Evolutionary conservation across 2,797 vertebrate species (phyloP).

Genomic region (Hoplostethus mediterraneus): DNA sequence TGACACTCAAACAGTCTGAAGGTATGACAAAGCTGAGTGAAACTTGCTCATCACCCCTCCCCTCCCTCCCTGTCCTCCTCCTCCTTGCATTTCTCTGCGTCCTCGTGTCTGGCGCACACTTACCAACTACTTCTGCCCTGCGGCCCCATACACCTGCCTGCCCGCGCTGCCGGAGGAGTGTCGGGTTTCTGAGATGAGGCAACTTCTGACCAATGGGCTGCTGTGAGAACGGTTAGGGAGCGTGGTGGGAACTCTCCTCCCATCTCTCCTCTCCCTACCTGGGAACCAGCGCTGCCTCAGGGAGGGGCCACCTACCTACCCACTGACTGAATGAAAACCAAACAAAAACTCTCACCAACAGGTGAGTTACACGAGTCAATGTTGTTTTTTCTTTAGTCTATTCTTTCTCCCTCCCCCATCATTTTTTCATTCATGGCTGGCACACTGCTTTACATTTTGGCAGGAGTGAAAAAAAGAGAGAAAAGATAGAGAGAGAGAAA

Average conservation of each 20-base stretch:
- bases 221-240: conserved; percentile 85
- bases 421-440: conserved; percentile 77
- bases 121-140: conserved; percentile 69
- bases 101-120: conserved; percentile 59
- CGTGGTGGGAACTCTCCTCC: conserved; percentile 93
- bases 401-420: conserved; percentile 55
- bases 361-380: conserved; percentile 87
- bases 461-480: conserved; percentile 72
- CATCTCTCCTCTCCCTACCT: conserved; percentile 81
- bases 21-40: conserved; percentile 74
- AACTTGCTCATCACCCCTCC: conserved; percentile 72
- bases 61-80: conserved; percentile 17
- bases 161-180: conserved; percentile 55
- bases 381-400: conserved; percentile 74
- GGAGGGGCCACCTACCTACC: conserved; percentile 79
- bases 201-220: conserved; percentile 83
- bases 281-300: conserved; percentile 81
- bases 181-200: conserved; percentile 81
- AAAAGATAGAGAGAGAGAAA: conserved; percentile 74
- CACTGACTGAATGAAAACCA: conserved; percentile 82
- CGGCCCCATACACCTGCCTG: conserved; percentile 83
- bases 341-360: conserved; percentile 85
- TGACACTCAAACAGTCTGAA: conserved; percentile 48
- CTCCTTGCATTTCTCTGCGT: conserved; percentile 66
- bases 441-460: conserved; percentile 81